A percentile compares a stretch with the other conserved stretches of the same genome.
Evolutionary conservation across 2,797 vertebrate species (phyloP).

Genomic region (Xiphorhynchus erythropygius): DNA sequence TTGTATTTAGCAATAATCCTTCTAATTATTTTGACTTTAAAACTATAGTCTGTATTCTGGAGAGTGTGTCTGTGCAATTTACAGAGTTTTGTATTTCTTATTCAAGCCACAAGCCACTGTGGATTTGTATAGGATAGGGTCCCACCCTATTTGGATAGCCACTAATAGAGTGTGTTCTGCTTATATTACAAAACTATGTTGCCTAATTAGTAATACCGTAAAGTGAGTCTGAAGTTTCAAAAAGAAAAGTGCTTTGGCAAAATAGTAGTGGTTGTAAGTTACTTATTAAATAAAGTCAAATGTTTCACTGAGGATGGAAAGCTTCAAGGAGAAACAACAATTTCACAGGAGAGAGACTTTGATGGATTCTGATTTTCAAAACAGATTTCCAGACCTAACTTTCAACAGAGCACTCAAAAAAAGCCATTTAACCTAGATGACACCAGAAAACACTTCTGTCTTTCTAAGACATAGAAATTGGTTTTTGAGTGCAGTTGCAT

Average conservation of each 20-base stretch:
- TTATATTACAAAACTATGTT: background rate
- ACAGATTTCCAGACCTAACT: background rate
- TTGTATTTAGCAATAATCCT: background rate
- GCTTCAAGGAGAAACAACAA: background rate
- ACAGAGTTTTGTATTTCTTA: background rate
- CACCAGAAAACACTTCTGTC: background rate
- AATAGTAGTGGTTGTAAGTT: background rate
- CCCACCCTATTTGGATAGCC: background rate
- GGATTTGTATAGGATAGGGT: background rate
- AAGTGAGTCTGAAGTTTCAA: background rate
- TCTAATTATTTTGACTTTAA: background rate
- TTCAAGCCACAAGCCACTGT: background rate
- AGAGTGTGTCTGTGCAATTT: background rate
- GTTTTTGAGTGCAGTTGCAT: background rate
- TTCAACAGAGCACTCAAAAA: background rate
- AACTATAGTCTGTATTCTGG: background rate
- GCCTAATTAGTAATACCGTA: background rate
- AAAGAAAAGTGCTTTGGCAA: background rate
- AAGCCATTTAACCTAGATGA: background rate
- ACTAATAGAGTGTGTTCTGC: background rate
- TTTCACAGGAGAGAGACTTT: background rate
- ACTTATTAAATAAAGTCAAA: background rate
- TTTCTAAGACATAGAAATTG: background rate
- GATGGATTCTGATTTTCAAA: constrained; percentile 32
- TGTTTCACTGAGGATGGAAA: background rate